These are phyloP conservation scores for Automeris io DNA, from an alignment of 2,888 invertebrate species.

Conservation along the genomic window DNA sequence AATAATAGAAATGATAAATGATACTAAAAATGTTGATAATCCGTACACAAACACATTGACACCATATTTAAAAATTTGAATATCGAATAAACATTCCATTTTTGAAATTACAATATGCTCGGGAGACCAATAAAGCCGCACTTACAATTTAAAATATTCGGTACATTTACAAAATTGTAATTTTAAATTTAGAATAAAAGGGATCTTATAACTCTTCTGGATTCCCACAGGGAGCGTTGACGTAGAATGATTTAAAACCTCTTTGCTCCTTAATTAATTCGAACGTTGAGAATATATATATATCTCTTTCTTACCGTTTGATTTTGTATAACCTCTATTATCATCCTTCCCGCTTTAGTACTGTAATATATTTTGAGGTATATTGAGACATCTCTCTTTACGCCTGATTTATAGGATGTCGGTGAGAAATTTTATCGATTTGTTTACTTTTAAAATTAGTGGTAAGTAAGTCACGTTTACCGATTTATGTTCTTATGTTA, in stretches of 20 bases:
- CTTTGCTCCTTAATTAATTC: slow-evolving; percentile 69
- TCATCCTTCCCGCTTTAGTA: slow-evolving; percentile 34
- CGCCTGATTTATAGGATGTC: slow-evolving; percentile 58
- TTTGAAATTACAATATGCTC: slow-evolving; percentile 31
- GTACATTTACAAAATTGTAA: slow-evolving; percentile 69
- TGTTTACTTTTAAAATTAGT: slow-evolving; percentile 74
- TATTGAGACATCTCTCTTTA: slow-evolving; percentile 69
- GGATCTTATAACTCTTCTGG: slow-evolving; percentile 68
- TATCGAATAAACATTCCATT: slow-evolving; percentile 17
- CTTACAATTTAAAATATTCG: slow-evolving; percentile 58
- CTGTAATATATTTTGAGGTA: slow-evolving; percentile 49
- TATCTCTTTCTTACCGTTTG: slow-evolving; percentile 41
- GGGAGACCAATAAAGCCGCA: slow-evolving; percentile 48
- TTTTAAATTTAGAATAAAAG: slow-evolving; percentile 77
- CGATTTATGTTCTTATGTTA: slow-evolving; percentile 58
- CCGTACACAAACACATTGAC: slow-evolving; percentile 3
- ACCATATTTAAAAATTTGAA: slow-evolving; percentile 14
- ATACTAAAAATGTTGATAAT: too few relatives aligned
- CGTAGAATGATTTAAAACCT: slow-evolving; percentile 70
- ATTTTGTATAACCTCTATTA: slow-evolving; percentile 15
- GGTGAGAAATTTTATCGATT: slow-evolving; percentile 64
- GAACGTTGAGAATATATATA: slow-evolving; percentile 35
- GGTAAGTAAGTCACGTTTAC: slow-evolving; percentile 48
- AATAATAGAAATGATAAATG: too few relatives aligned
- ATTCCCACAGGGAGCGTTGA: slow-evolving; percentile 74